Base-by-base conservation (phyloP, 2,888 invertebrate species). In the Charanyca ferruginea region DNA sequence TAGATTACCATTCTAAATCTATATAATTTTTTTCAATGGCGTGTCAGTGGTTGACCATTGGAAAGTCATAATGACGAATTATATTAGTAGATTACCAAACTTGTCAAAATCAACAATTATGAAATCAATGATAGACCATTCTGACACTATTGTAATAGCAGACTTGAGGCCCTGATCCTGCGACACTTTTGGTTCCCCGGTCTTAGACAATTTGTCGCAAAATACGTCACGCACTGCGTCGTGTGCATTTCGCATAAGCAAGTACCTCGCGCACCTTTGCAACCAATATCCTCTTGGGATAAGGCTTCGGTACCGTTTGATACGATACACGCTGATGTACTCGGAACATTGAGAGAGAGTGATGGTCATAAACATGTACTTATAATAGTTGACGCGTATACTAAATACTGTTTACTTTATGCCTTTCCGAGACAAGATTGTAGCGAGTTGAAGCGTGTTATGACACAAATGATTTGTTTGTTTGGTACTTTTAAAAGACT, bases 401-500 rank as follows among this genome's bases (percentile, higher is more conserved):
- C 44, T 7, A 55, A 55, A 32, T 55, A 44, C 6, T 44, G 42
- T 44, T 28, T 55, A 18, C 20, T 44, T 13, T 55, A 54, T 13
- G 16, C 13, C n/a, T 9, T 54, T n/a, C 18, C 8, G 9, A 25
- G 42, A 25, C 54, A 42, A 13, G 41, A 52, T 38, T 35, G 22
- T 25, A 5, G 11, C 2, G 42, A 42, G 41, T 25, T 42, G 18
- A 54, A 25, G n/a, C 18, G 41, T 1, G 18, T 18, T 9, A 41
- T 54, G 9, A 38, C 38, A 13, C 35, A 52, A 22, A 16, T 22
- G 8, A 38, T 52, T 22, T 52, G 22, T 1, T n/a, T 54, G 53
- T 54, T 54, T 54, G 53, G 53, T 25, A 54, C 53, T n/a, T 41
- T 41, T 42, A 54, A 42, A 18, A 16, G 23, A 7, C n/a, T 54